Conservation (phyloP, 2,888 invertebrate genomes). For the Leptopilina syphax region DNA sequence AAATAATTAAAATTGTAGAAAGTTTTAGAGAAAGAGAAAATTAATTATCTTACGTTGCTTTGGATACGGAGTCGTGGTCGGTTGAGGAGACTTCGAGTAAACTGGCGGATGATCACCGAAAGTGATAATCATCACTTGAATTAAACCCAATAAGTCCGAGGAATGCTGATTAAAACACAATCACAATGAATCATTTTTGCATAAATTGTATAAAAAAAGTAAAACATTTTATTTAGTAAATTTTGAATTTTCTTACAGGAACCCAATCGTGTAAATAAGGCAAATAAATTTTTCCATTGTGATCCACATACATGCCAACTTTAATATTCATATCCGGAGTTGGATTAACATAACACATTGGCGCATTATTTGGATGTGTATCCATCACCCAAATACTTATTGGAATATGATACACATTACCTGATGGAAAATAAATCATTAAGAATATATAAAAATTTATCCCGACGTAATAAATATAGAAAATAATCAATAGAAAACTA, state of each 20-base stretch:
- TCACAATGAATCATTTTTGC: background rate
- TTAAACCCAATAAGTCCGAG: conserved; percentile 92
- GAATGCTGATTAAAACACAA: conserved; percentile 77
- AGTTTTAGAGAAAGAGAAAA: no score
- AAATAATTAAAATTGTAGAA: no score
- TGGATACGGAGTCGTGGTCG: conserved; percentile 79
- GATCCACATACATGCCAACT: conserved; percentile 95
- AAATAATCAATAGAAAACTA: no score
- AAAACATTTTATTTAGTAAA: background rate
- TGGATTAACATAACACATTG: conserved; percentile 96
- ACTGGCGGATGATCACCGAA: conserved; percentile 98
- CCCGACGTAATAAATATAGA: no score
- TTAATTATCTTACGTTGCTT: conserved; percentile 74
- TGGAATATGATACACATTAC: conserved; percentile 94
- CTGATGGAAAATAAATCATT: conserved; percentile 72
- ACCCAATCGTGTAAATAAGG: conserved; percentile 98
- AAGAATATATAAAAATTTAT: no score
- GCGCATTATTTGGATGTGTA: conserved; percentile 97
- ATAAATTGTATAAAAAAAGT: no score
- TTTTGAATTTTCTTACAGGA: conserved; percentile 78
- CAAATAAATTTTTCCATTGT: conserved; percentile 96
- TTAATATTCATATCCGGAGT: conserved; percentile 97
- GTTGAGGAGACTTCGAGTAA: conserved; percentile 82
- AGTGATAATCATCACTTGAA: conserved; percentile 93
- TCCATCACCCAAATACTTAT: conserved; percentile 97